These are phyloP conservation scores for Trichopria drosophilae DNA, from an alignment of 2,888 invertebrate species.

Conservation along the genomic window DNA sequence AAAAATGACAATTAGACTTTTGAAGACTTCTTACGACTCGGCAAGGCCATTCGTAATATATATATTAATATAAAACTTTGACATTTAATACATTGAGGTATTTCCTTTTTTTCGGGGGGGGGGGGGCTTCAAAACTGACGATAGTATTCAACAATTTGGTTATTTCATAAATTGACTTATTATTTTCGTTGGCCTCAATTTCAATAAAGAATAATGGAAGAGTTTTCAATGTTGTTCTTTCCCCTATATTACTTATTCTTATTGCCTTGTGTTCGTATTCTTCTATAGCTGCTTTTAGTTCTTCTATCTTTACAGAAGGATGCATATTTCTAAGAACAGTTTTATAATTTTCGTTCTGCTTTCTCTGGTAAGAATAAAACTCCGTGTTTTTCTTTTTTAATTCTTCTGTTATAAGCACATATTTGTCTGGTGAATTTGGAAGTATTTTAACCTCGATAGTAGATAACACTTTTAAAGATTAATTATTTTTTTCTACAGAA, in stretches of 20 bases:
- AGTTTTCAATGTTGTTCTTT: not conserved
- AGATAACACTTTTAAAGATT: not conserved
- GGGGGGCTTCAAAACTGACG: slow-evolving; percentile 3
- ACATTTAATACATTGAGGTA: not conserved
- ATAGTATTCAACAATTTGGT: slow-evolving; percentile 1
- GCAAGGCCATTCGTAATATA: too few species aligned
- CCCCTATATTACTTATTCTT: not conserved
- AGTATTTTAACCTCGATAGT: slow-evolving; percentile 1
- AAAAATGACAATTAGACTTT: too few species aligned
- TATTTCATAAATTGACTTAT: not conserved
- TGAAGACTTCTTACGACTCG: too few species aligned
- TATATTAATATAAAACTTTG: too few species aligned
- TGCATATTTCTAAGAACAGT: not conserved
- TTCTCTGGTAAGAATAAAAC: slow-evolving; percentile 1
- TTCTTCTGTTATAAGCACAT: not conserved
- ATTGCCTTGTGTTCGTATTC: too few species aligned
- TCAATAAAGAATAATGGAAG: not conserved
- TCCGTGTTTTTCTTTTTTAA: not conserved
- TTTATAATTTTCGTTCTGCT: not conserved
- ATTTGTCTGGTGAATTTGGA: not conserved
- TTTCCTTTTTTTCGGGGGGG: not conserved
- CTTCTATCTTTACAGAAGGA: not conserved
- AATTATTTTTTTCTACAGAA: not conserved
- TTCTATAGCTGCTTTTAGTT: slow-evolving; percentile 2
- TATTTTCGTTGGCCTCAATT: not conserved